These are phyloP conservation scores for Hypanus sabinus DNA, from an alignment of 2,113 vertebrate species.

Conservation along the genomic window DNA sequence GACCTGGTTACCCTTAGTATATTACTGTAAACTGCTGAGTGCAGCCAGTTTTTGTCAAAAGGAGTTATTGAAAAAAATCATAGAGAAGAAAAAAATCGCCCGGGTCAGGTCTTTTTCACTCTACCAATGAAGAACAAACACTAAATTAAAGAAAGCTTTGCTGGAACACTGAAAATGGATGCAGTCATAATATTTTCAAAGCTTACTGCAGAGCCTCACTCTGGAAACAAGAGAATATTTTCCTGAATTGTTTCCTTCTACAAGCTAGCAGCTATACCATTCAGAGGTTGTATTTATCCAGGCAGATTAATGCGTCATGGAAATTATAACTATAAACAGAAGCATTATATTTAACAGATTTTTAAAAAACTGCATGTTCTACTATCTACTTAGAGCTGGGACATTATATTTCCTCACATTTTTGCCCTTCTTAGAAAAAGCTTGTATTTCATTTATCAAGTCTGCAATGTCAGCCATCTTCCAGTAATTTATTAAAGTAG, in stretches of 20 bases:
- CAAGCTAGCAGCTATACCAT: background rate
- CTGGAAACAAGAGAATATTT: background rate
- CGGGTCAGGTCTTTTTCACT: background rate
- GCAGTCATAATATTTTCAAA: background rate
- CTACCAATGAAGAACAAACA: slow-evolving; percentile 29
- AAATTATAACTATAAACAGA: background rate
- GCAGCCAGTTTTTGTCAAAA: slow-evolving; percentile 42
- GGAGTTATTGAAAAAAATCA: slow-evolving; percentile 41
- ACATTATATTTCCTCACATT: background rate
- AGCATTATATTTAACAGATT: background rate
- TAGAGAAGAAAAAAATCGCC: slow-evolving; percentile 38
- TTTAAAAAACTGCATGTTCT: background rate
- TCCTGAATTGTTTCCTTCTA: background rate
- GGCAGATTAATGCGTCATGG: background rate
- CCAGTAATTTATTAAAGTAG: background rate
- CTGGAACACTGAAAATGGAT: slow-evolving; percentile 35
- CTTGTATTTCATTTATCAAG: background rate
- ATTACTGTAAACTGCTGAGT: slow-evolving; percentile 41
- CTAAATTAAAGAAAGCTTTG: slow-evolving; percentile 41
- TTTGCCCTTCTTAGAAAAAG: background rate
- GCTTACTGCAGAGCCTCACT: background rate
- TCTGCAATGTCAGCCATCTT: background rate
- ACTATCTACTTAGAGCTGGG: background rate
- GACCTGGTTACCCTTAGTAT: slow-evolving; percentile 38
- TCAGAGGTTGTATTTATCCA: background rate